These are phyloP conservation scores for Empidonax alnorum DNA, from an alignment of 2,113 vertebrate species.

Conservation along the genomic window DNA sequence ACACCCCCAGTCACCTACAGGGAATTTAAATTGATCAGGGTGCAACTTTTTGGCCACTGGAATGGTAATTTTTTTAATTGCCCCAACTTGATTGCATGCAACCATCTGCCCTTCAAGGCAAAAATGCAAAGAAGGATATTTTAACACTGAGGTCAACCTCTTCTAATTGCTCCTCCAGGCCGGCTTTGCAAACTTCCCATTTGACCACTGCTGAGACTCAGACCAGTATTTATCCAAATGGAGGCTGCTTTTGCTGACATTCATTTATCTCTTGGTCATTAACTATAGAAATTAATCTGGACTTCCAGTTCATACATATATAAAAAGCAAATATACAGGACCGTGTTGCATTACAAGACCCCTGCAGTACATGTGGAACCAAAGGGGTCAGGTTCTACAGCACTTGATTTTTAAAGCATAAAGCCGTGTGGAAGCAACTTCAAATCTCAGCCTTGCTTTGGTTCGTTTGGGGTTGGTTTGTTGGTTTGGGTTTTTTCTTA, in stretches of 20 bases:
- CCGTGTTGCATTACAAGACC: background rate
- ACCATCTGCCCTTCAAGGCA: background rate
- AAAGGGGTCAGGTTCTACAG: background rate
- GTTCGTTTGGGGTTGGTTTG: background rate
- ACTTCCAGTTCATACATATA: background rate
- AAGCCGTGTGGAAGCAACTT: background rate
- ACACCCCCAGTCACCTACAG: background rate
- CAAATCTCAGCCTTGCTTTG: background rate
- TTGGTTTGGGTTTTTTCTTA: background rate
- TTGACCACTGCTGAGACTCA: background rate
- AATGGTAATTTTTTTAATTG: background rate
- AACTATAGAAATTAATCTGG: background rate
- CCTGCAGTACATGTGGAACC: background rate
- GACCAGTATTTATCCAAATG: background rate
- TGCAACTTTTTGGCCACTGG: background rate
- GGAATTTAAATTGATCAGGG: background rate
- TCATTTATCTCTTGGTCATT: background rate
- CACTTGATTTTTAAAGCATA: background rate
- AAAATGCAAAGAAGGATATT: background rate
- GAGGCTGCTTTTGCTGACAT: background rate
- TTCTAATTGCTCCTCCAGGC: background rate
- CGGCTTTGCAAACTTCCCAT: background rate
- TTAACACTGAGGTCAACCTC: background rate
- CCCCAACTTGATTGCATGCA: background rate
- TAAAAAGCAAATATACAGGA: background rate